These are phyloP conservation scores for Thalassarche chlororhynchos DNA, from an alignment of 2,113 vertebrate species.

Conservation along the genomic window DNA sequence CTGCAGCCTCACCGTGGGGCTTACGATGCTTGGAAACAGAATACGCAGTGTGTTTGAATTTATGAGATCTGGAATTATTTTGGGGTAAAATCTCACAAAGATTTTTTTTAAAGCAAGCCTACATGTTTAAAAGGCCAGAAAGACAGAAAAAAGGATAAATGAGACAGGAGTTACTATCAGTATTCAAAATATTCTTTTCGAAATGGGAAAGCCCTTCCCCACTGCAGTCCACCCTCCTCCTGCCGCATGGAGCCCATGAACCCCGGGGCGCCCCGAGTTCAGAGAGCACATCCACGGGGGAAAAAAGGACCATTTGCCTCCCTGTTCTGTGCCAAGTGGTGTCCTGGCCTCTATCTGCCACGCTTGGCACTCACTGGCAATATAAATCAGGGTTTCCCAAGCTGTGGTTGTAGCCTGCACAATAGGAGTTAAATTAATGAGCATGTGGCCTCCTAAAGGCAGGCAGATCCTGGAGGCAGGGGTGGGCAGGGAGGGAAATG, in stretches of 20 bases:
- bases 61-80: neutral
- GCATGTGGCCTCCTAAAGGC: neutral
- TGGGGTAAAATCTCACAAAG: neutral
- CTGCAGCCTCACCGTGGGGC: neutral
- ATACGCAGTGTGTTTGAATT: neutral
- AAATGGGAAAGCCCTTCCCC: neutral
- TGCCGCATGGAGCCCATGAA: accelerated
- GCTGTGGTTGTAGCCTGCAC: neutral
- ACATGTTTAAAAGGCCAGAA: neutral
- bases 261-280: neutral
- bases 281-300: neutral
- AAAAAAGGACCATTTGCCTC: neutral
- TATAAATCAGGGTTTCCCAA: neutral
- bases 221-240: neutral
- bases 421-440: neutral
- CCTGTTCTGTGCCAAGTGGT: neutral
- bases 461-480: neutral
- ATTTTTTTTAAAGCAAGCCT: neutral
- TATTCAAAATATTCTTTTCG: neutral
- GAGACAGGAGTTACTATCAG: neutral
- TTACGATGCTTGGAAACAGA: neutral
- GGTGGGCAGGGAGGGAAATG: neutral
- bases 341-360: neutral
- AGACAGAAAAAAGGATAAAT: neutral
- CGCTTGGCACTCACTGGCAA: neutral